phyloP scores from a whole-genome alignment of 2,113 vertebrate genomes.

The Coturnix japonica region DNA sequence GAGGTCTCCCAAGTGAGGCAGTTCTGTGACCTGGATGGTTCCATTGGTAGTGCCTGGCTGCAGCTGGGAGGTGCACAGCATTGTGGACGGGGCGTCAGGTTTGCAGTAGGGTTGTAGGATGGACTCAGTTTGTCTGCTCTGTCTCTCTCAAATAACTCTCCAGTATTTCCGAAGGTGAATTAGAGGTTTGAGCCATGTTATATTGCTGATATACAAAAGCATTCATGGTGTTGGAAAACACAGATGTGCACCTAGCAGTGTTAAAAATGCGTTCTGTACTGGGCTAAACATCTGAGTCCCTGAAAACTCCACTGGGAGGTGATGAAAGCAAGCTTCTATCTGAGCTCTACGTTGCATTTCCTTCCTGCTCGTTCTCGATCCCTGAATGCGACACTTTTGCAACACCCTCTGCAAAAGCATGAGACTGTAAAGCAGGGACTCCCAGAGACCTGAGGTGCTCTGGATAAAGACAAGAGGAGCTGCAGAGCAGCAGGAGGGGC shows the following conservation, averaged over 20 bases:
- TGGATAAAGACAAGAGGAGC: neutral
- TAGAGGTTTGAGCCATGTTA: neutral
- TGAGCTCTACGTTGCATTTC: neutral
- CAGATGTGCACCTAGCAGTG: rapidly evolving
- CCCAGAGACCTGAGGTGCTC: neutral
- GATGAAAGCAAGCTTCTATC: rapidly evolving
- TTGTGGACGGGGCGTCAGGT: rapidly evolving
- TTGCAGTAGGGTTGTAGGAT: neutral
- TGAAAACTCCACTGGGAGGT: neutral
- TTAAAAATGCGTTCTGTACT: neutral
- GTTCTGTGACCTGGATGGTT: neutral
- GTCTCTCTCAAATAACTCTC: neutral
- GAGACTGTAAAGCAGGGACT: rapidly evolving
- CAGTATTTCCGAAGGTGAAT: neutral
- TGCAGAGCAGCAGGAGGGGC: neutral
- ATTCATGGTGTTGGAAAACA: neutral
- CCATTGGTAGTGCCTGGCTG: neutral
- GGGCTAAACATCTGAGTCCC: neutral
- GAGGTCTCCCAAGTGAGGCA: neutral
- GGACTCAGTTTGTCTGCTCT: neutral
- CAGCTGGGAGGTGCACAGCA: rapidly evolving
- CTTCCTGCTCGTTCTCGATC: neutral
- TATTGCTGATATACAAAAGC: neutral
- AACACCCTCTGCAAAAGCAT: neutral
- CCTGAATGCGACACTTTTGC: neutral